Conservation (phyloP, 2,113 vertebrate species). For the Columba janthina region DNA sequence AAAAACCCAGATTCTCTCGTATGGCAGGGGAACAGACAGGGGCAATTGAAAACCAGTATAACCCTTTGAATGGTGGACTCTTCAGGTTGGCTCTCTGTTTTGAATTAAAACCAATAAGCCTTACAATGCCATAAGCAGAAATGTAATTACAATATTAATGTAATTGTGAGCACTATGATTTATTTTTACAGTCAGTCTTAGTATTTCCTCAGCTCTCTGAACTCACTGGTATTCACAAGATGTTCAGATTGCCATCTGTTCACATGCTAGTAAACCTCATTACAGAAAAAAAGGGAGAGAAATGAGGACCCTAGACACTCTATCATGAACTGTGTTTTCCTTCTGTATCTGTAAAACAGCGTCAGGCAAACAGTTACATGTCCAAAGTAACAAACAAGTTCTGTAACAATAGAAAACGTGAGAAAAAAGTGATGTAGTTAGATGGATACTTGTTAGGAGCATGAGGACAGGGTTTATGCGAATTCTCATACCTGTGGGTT, state of each 20-base stretch:
- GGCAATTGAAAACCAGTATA: not conserved
- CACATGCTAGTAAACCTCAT: not conserved
- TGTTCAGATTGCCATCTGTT: not conserved
- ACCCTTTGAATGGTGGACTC: not conserved
- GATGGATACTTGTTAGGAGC: not conserved
- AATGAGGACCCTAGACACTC: not conserved
- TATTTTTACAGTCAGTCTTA: not conserved
- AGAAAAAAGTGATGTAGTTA: not conserved
- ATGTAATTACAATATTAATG: not conserved
- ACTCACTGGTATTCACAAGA: not conserved
- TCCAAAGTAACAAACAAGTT: not conserved
- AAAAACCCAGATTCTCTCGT: not conserved
- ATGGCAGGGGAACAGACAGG: not conserved
- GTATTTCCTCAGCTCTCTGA: not conserved
- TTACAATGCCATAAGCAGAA: not conserved
- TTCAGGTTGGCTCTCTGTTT: constrained; percentile 2
- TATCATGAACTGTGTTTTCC: not conserved
- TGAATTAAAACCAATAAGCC: not conserved
- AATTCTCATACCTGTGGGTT: not conserved
- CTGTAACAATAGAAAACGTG: not conserved
- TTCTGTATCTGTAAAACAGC: not conserved
- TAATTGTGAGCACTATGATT: not conserved
- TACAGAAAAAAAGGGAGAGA: not conserved
- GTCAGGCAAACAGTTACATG: not conserved
- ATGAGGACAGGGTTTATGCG: not conserved